Conservation (phyloP, 2,888 invertebrate species). For the Xanthorhoe designata region DNA sequence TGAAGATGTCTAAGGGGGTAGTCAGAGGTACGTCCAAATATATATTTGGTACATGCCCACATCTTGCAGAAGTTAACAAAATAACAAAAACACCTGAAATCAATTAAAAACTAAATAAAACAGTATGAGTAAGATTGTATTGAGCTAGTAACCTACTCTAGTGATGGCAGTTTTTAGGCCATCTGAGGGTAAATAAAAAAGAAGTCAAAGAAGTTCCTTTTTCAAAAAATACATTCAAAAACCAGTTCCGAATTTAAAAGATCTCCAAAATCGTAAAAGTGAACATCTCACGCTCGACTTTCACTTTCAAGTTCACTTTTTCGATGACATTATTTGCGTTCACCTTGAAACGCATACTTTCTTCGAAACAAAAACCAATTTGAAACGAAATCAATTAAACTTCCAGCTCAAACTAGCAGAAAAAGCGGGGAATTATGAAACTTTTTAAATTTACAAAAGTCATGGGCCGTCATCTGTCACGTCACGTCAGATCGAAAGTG, state of each 20-base stretch:
- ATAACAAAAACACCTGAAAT: too few species aligned
- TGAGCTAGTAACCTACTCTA: not conserved
- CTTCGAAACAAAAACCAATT: constrained; percentile 27
- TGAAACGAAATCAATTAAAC: constrained; percentile 30
- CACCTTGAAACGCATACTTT: constrained; percentile 42
- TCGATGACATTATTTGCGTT: constrained; percentile 39
- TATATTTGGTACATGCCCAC: too few species aligned
- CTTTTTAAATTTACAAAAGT: constrained; percentile 15
- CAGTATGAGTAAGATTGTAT: not conserved
- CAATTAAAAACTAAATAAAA: not conserved
- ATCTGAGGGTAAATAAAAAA: not conserved
- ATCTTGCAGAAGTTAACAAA: too few species aligned
- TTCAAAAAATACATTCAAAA: constrained; percentile 5
- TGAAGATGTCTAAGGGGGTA: too few species aligned
- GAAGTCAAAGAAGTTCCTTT: constrained; percentile 5
- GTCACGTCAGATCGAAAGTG: constrained; percentile 31
- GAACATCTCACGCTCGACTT: constrained; percentile 41
- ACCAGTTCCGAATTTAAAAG: constrained; percentile 22
- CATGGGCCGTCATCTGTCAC: constrained; percentile 26
- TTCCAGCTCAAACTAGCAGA: constrained; percentile 10
- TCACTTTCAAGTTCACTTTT: constrained; percentile 47
- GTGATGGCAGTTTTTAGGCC: not conserved
- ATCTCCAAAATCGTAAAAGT: constrained; percentile 37
- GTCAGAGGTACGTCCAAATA: too few species aligned
- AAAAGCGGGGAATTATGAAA: constrained; percentile 5